These are phyloP conservation scores for Ceyx cyanopectus DNA, from an alignment of 2,113 vertebrate species.

Conservation along the genomic window DNA sequence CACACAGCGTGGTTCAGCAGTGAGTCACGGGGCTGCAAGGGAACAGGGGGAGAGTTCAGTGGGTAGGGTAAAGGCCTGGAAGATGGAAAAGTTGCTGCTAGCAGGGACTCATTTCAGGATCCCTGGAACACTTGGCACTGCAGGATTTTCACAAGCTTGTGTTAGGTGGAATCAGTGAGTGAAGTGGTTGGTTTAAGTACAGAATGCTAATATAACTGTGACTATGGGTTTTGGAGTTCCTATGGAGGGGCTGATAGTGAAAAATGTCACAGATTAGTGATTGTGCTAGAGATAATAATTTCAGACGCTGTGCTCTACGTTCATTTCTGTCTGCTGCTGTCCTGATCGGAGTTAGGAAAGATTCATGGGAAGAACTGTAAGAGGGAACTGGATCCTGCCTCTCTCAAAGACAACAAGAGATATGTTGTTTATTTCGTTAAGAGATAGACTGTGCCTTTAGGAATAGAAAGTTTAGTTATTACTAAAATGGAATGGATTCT, in stretches of 20 bases:
- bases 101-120: neutral
- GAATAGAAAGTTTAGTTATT: conserved; percentile 6
- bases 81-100: neutral
- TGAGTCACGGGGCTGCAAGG: conserved; percentile 35
- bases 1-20: neutral
- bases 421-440: conserved; percentile 5
- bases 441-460: neutral
- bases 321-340: conserved; percentile 9
- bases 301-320: neutral
- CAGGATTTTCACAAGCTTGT: neutral
- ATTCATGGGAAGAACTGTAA: neutral
- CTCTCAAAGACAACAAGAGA: neutral
- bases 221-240: neutral
- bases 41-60: conserved; percentile 37
- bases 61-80: conserved; percentile 22
- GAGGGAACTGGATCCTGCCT: neutral
- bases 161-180: fast-evolving
- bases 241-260: neutral
- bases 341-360: neutral
- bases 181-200: neutral
- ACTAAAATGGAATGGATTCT: neutral
- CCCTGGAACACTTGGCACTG: neutral
- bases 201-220: neutral
- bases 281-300: neutral
- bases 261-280: neutral